Evolutionary conservation across 2,113 vertebrate genomes (phyloP), one percentile per base, ranked within the genome.

Genomic region (Gasterosteus aculeatus): DNA sequence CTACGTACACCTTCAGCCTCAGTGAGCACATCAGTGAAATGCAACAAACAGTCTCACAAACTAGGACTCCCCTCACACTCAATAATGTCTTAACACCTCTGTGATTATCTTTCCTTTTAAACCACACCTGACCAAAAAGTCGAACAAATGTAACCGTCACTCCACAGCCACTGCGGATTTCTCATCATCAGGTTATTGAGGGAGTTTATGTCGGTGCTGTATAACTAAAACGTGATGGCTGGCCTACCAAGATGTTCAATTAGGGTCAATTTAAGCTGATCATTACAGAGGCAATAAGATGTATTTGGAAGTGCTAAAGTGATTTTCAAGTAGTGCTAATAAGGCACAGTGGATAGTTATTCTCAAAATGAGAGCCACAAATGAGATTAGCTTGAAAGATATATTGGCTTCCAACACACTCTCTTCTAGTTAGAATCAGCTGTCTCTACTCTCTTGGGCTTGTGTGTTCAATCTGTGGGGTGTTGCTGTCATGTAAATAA

Each of bases 11-110:
- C 68, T 60, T 62, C 47, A 67, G 47, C 59, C 66, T 66, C 54
- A 81, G 64, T 59, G 16, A 44, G 62, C 39, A 77, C 75, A 69
- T 70, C 76, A 56, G 42, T 47, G 72, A 76, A 70, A 69, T 76
- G 58, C 57, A 68, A 57, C 19, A 81, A 78, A 54, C 46, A 51
- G 26, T 9, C 22, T 29, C 35, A 42, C 29, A 61, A 61, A 72
- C 49, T 14, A 29, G 42, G 29, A 61, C 12, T 57, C 46, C 67
- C 42, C 33, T 84, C 57, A 41, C 59, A 71, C 73, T 79, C 75
- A 39, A 15, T 74, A 64, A 68, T 76, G 61, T 62, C 66, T 77
- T 26, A 58, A 61, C 59, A 49, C 29, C 19, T 71, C 3, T 39
- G 44, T 63, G 49, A 49, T 59, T 42, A 67, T 59, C 16, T 46